Evolutionary conservation across 92 coral and sea anemone species (phyloP).

Genomic region (Epizoanthus scotinus): DNA sequence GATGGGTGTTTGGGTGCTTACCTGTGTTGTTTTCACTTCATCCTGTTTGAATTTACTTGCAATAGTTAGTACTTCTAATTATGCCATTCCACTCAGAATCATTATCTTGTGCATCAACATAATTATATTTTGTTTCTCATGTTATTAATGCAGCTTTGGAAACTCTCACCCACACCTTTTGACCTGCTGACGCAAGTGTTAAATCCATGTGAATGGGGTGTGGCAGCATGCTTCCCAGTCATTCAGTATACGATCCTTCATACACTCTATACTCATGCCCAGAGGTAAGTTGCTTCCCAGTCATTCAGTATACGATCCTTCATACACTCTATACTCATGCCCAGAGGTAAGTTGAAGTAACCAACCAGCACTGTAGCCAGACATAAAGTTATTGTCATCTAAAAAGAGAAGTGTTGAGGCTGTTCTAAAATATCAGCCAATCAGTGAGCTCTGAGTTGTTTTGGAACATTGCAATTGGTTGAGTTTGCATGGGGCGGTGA

Average conservation of each 20-base stretch:
- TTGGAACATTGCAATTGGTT: too few relatives aligned
- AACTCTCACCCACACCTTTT: slow-evolving; percentile 83
- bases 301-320: slow-evolving; percentile 92
- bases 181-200: slow-evolving; percentile 83
- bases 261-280: slow-evolving; percentile 85
- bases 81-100: too few relatives aligned
- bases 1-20: too few relatives aligned
- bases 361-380: not conserved
- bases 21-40: too few relatives aligned
- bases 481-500: too few relatives aligned
- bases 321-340: slow-evolving; percentile 88
- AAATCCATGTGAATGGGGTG: slow-evolving; percentile 87
- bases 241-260: slow-evolving; percentile 94
- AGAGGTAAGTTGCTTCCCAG: slow-evolving; percentile 93
- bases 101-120: not conserved
- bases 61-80: too few relatives aligned
- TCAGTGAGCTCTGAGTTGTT: too few relatives aligned
- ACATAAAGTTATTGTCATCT: too few relatives aligned
- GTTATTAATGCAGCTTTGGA: slow-evolving; percentile 70
- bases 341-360: slow-evolving; percentile 69
- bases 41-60: too few relatives aligned
- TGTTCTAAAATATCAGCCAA: too few relatives aligned
- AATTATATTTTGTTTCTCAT: not conserved
- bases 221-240: slow-evolving; percentile 89
- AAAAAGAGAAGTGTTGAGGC: too few relatives aligned